Percentiles rank a stretch among this genome's conserved stretches.
phyloP scores from a whole-genome alignment of 1,140 invertebrate genomes.

The Hesperophylax magnus region DNA sequence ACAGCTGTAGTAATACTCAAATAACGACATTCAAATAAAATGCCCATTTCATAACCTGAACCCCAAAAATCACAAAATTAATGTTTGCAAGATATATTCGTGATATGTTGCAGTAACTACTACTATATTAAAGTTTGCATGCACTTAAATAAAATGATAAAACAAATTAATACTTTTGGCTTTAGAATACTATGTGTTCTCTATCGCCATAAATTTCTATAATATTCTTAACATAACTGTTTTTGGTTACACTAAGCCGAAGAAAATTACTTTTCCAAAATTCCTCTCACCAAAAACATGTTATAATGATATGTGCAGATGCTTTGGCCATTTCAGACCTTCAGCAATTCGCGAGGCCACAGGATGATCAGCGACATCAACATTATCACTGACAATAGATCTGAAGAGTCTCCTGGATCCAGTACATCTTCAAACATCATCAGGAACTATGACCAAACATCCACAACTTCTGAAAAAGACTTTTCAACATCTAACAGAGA shows the following conservation, averaged over 20 bases:
- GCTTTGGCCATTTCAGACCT: conserved; percentile 81
- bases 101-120: no score
- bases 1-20: no score
- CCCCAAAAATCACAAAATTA: no score
- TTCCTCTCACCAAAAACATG: background rate
- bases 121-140: no score
- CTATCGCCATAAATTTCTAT: no score
- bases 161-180: no score
- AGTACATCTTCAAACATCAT: conserved; percentile 3
- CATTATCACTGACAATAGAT: conserved; percentile 37
- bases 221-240: no score
- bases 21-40: no score
- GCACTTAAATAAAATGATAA: no score
- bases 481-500: background rate
- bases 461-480: background rate
- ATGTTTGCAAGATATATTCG: no score
- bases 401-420: conserved; percentile 7
- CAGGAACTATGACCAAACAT: background rate
- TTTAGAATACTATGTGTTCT: no score
- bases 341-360: conserved; percentile 71
- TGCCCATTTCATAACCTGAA: no score
- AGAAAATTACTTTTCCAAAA: background rate
- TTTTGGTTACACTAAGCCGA: background rate
- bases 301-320: conserved; percentile 71
- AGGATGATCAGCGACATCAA: conserved; percentile 70